These are phyloP conservation scores for Hyla sarda DNA, from an alignment of 2,113 vertebrate genomes.

Conservation along the genomic window DNA sequence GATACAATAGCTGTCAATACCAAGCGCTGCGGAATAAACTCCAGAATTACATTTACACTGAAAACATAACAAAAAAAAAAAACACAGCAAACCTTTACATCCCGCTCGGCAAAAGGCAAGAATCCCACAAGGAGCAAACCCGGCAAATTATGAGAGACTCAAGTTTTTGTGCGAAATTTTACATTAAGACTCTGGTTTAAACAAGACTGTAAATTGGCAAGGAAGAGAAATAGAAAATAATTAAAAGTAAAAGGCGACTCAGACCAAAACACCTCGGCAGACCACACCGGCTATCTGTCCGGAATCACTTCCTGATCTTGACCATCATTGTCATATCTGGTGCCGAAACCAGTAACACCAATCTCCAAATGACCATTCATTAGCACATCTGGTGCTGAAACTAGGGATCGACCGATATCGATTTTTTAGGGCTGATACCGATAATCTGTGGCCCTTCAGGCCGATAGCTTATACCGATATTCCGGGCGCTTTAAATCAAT, in stretches of 20 bases:
- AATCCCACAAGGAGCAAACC: neutral
- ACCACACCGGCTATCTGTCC: neutral
- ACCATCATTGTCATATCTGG: no score
- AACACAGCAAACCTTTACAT: neutral
- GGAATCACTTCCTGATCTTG: no score
- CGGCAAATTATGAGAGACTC: neutral
- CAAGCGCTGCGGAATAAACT: neutral
- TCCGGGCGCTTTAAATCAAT: no score
- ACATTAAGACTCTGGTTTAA: neutral
- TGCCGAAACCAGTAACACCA: no score
- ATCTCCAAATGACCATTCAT: no score
- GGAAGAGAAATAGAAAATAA: neutral
- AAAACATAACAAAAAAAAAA: neutral
- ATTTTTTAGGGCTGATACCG: no score
- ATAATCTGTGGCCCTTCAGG: no score
- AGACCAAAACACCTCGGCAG: no score
- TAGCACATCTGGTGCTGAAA: no score
- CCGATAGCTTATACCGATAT: no score
- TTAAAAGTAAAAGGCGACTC: neutral
- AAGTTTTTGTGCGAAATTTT: neutral
- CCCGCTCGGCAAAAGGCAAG: neutral
- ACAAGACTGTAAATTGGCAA: neutral
- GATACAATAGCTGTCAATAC: slow-evolving; percentile 45
- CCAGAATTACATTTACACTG: neutral
- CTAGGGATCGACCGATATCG: no score